Evolutionary conservation across 2,797 vertebrate species (phyloP).

Genomic region (Sitta carolinensis): DNA sequence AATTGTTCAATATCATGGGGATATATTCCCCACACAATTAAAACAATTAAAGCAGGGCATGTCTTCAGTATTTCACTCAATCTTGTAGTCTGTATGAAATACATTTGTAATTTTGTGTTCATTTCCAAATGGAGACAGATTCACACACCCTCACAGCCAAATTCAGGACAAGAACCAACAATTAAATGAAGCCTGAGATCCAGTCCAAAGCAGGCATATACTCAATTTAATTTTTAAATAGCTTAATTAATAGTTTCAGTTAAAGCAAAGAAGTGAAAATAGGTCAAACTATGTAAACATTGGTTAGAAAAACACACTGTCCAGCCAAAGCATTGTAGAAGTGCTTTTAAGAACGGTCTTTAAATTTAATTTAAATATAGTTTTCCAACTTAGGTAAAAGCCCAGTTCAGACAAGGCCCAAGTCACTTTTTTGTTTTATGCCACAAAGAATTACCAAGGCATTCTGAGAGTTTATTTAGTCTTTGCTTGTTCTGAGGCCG

Average conservation of each 20-base stretch:
- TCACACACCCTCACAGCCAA: slow-evolving; percentile 59
- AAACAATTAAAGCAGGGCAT: slow-evolving; percentile 38
- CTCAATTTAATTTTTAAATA: slow-evolving; percentile 62
- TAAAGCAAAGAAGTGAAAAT: slow-evolving; percentile 57
- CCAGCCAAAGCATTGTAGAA: slow-evolving; percentile 44
- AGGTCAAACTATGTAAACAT: slow-evolving; percentile 67
- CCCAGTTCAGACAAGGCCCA: slow-evolving; percentile 22
- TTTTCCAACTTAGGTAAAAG: slow-evolving; percentile 19
- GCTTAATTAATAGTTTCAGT: slow-evolving; percentile 66
- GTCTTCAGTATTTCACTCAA: slow-evolving; percentile 20
- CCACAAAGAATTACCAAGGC: not conserved
- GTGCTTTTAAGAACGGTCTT: slow-evolving; percentile 28
- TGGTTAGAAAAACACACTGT: slow-evolving; percentile 57
- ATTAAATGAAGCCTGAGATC: slow-evolving; percentile 60
- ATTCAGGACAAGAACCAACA: slow-evolving; percentile 34
- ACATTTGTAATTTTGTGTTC: slow-evolving; percentile 45
- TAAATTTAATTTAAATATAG: slow-evolving; percentile 48
- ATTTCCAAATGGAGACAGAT: slow-evolving; percentile 49
- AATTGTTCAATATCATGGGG: slow-evolving; percentile 14
- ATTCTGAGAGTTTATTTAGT: slow-evolving; percentile 43
- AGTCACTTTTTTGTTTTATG: not conserved
- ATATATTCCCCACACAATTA: slow-evolving; percentile 42
- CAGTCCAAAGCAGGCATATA: slow-evolving; percentile 49
- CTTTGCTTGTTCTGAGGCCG: not conserved
- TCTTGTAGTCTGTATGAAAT: not conserved